phyloP scores from a whole-genome alignment of 2,888 invertebrate genomes.

The Elgonia sp. region DNA sequence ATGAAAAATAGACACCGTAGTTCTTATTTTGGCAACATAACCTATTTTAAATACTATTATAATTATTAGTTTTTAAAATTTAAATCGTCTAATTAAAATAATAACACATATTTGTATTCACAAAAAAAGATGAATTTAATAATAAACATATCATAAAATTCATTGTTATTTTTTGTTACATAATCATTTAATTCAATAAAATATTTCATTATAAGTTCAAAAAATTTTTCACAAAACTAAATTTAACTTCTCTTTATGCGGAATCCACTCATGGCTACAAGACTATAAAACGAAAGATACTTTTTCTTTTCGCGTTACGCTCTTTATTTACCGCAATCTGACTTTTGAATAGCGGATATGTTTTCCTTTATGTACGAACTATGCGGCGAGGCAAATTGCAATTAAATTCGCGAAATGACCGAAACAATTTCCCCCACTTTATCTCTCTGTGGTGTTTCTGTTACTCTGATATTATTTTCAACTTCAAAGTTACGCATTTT shows the following conservation, averaged over 20 bases:
- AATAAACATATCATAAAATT: too few species aligned
- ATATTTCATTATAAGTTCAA: background rate
- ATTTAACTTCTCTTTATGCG: constrained; percentile 18
- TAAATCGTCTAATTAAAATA: too few species aligned
- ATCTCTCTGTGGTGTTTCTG: background rate
- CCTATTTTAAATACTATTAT: too few species aligned
- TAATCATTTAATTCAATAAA: constrained; percentile 1
- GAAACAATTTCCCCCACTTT: constrained; percentile 17
- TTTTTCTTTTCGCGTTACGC: constrained; percentile 34
- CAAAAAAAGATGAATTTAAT: too few species aligned
- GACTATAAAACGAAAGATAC: constrained; percentile 45
- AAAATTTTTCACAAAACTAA: constrained; percentile 19
- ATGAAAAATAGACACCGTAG: too few species aligned
- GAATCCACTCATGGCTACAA: constrained; percentile 18
- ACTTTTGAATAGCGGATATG: constrained; percentile 44
- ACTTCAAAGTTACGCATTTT: constrained; percentile 4
- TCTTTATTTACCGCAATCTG: constrained; percentile 20
- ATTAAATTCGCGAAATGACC: constrained; percentile 35
- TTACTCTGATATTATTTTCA: background rate
- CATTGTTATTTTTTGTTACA: background rate
- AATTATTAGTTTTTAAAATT: too few species aligned
- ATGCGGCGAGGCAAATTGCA: constrained; percentile 11
- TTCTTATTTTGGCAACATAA: too few species aligned
- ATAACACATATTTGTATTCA: too few species aligned
- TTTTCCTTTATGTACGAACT: constrained; percentile 46